Percentiles rank a stretch among this genome's conserved stretches.
Conservation (phyloP, 2,797 vertebrate species). For the Tadarida brasiliensis region DNA sequence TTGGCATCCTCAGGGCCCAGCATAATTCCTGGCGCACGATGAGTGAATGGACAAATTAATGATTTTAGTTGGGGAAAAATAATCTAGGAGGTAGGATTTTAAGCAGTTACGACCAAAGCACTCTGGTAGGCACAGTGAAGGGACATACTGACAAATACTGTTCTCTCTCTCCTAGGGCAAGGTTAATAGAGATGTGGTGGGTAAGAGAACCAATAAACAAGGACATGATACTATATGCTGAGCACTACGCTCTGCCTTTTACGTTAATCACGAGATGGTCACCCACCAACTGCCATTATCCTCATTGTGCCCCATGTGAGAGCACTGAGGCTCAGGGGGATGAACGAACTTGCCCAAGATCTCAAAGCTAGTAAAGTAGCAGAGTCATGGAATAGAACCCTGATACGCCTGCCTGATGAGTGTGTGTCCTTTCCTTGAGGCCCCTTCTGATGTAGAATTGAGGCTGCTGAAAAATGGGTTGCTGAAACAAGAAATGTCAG, state of each 20-base stretch:
- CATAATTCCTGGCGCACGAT: not conserved
- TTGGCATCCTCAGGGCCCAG: not conserved
- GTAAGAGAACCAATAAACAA: not conserved
- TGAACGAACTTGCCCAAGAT: not conserved
- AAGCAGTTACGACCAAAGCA: not conserved
- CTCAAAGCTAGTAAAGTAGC: not conserved
- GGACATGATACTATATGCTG: not conserved
- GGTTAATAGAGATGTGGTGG: not conserved
- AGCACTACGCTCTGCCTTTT: not conserved
- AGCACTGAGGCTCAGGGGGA: not conserved
- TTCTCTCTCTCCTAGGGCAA: not conserved
- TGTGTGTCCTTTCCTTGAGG: not conserved
- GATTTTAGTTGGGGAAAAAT: not conserved
- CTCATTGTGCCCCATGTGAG: not conserved
- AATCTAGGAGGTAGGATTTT: not conserved
- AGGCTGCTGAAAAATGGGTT: not conserved
- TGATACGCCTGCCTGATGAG: not conserved
- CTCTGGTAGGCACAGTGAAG: not conserved
- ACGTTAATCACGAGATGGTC: not conserved
- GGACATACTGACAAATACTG: not conserved
- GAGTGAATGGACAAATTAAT: not conserved
- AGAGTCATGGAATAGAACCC: not conserved
- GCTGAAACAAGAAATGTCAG: not conserved
- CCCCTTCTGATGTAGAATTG: not conserved
- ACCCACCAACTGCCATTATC: not conserved